phyloP scores from a whole-genome alignment of 2,888 invertebrate genomes.

The Eucriotettix oculatus region DNA sequence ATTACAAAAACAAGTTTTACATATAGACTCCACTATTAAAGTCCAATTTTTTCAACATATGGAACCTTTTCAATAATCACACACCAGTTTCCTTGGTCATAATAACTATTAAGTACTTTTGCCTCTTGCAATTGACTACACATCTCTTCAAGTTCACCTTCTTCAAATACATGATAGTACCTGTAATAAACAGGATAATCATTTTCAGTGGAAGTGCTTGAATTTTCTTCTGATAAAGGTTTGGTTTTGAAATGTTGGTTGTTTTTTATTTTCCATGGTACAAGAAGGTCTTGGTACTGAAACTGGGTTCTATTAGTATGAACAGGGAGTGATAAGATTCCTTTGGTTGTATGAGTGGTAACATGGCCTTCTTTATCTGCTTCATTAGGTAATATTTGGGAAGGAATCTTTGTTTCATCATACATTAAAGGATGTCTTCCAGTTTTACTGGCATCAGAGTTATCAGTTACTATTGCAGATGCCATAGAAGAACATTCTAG shows the following conservation, averaged over 20 bases:
- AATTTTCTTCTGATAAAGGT: slow-evolving; percentile 21
- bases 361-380: too few relatives aligned
- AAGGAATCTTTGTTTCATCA: too few relatives aligned
- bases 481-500: not conserved
- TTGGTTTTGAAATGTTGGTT: slow-evolving; percentile 14
- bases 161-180: slow-evolving; percentile 87
- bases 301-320: slow-evolving; percentile 88
- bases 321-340: slow-evolving; percentile 40
- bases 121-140: slow-evolving; percentile 37
- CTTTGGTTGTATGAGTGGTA: not conserved
- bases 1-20: too few relatives aligned
- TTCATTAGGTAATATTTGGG: too few relatives aligned
- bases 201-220: slow-evolving; percentile 15
- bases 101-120: slow-evolving; percentile 51
- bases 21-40: too few relatives aligned
- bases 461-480: too few relatives aligned
- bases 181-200: slow-evolving; percentile 46
- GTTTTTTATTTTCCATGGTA: slow-evolving; percentile 77
- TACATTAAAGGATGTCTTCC: too few relatives aligned
- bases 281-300: slow-evolving; percentile 74
- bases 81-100: slow-evolving; percentile 97
- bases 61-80: slow-evolving; percentile 52
- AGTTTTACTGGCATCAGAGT: too few relatives aligned
- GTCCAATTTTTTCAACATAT: not conserved
- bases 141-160: slow-evolving; percentile 57